Base-by-base conservation (phyloP, 2,888 invertebrate species). In the Drosophila kanekoi region DNA sequence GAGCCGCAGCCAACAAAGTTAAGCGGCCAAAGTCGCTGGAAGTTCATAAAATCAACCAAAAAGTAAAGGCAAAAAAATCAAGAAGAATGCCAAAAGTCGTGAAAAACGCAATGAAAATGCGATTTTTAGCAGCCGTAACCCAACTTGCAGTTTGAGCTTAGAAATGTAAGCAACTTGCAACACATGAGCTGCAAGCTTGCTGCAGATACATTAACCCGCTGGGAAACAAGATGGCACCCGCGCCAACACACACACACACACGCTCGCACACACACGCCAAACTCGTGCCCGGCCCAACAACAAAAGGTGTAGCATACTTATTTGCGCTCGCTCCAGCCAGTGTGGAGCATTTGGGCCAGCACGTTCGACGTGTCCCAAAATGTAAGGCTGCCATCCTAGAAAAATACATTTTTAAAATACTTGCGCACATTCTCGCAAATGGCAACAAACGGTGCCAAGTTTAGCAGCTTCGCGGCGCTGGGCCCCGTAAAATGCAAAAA, bases 331-430 rank as follows among this genome's bases (percentile, higher is more conserved):
- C 44, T 67, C 57, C 52, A 64, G 35, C 59, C 58, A 28, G 23
- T 37, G 20, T 11, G 5, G 47, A 20, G 53, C 53, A 23, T 53
- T 13, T 8, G 32, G 59, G 51, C 61, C 52, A 37, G 74, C 76
- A 76, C 76, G 76, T 76, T 76, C 76, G 76, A 76, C 72, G 76
- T 76, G 76, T 75, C 77, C 77, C 74, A 77, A 65, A 74, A 77
- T 77, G 74, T 68, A 62, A 71, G 44, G 61, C 75, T 77, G 72
- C 77, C 71, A 67, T 61, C 44, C 51, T 56, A 64, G 65, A 68
- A 66, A 67, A 78, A 87, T 86, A 75, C 87, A 86, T 87, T 86
- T 86, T 86, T 86, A 87, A 86, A 85, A 87, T 87, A 86, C 87
- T 81, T 87, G 72, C 70, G 67, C 74, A 73, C 81, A 81, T 84